These are phyloP conservation scores for Xerus inauris DNA, from an alignment of 2,113 vertebrate genomes.

Conservation along the genomic window DNA sequence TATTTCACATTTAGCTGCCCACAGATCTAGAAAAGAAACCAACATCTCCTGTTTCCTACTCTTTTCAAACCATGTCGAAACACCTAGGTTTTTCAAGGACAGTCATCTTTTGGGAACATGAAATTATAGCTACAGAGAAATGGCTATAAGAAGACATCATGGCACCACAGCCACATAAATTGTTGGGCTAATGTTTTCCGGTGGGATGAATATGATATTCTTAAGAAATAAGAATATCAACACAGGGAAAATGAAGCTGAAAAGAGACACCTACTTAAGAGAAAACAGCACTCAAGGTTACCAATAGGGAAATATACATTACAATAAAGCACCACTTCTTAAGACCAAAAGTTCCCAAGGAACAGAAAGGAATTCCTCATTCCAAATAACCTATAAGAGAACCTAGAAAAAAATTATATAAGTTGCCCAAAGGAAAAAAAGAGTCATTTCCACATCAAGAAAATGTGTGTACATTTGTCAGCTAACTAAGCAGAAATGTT, in stretches of 20 bases:
- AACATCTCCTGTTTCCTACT: neutral
- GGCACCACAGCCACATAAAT: neutral
- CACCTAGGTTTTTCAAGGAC: constrained; percentile 3
- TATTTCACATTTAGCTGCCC: constrained; percentile 50
- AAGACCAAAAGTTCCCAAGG: constrained; percentile 49
- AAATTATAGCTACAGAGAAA: constrained; percentile 49
- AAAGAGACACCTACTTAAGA: constrained; percentile 43
- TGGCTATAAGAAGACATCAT: constrained; percentile 7
- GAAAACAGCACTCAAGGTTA: constrained; percentile 2
- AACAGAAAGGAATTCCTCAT: constrained; percentile 57
- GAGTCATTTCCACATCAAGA: constrained; percentile 51
- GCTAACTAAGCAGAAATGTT: constrained; percentile 64
- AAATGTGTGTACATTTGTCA: constrained; percentile 54
- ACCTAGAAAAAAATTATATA: constrained; percentile 39
- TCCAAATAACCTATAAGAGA: constrained; percentile 55
- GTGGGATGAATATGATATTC: constrained; percentile 37
- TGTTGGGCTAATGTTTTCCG: neutral
- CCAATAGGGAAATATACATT: constrained; percentile 21
- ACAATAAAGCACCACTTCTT: neutral
- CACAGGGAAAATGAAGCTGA: neutral
- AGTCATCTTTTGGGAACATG: neutral
- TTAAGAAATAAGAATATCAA: constrained; percentile 35
- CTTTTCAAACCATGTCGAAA: constrained; percentile 39
- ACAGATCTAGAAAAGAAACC: constrained; percentile 48
- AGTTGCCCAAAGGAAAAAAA: constrained; percentile 50